A percentile compares a stretch with the other conserved stretches of the same genome.
phyloP scores from a whole-genome alignment of 1,140 invertebrate genomes.

The Rhopalosiphum padi region DNA sequence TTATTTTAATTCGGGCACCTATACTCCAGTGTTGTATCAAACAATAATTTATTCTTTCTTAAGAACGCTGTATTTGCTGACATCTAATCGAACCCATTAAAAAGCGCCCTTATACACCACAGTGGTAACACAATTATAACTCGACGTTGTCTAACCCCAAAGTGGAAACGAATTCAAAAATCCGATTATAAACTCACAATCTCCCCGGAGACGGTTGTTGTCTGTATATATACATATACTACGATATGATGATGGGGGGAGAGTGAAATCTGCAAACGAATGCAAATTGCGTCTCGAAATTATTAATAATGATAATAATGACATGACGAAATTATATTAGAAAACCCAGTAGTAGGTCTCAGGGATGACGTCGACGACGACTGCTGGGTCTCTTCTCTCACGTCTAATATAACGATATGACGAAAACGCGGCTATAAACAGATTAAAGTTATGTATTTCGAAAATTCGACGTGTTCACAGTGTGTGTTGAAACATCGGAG shows the following conservation, averaged over 20 bases:
- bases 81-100: slow-evolving; percentile 27
- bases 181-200: slow-evolving; percentile 42
- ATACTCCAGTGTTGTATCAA: not conserved
- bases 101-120: not conserved
- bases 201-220: slow-evolving; percentile 2
- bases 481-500: not conserved
- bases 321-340: slow-evolving; percentile 19
- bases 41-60: not conserved
- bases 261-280: slow-evolving; percentile 35
- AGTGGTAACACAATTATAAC: slow-evolving; percentile 43
- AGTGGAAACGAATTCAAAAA: slow-evolving; percentile 45
- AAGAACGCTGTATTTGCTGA: not conserved
- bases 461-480: not conserved
- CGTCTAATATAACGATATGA: slow-evolving; percentile 19
- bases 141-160: slow-evolving; percentile 53
- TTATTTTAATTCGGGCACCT: too few relatives aligned
- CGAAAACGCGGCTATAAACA: not conserved
- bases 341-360: not conserved
- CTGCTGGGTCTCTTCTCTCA: not conserved
- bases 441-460: slow-evolving; percentile 21
- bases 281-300: slow-evolving; percentile 53
- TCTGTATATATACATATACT: not conserved
- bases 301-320: slow-evolving; percentile 53
- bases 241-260: not conserved
- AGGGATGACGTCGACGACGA: not conserved